Percentiles rank a stretch among this genome's conserved stretches.
Conservation (phyloP, 2,888 invertebrate genomes). For the Tupiocoris notatus region DNA sequence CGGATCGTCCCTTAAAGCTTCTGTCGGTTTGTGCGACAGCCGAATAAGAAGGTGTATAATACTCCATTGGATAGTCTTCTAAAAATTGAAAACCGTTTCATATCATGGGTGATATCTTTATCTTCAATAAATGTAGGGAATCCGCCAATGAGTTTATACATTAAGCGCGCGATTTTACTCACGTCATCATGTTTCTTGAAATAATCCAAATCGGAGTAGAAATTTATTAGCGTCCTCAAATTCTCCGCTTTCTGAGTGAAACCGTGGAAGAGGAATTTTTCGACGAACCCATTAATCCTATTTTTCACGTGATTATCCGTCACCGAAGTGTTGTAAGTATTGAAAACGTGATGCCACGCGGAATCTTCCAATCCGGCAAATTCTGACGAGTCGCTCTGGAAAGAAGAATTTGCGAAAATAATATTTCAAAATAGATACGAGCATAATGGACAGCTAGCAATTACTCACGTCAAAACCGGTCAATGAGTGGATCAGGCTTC, state of each 20-base stretch:
- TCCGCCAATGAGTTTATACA: too few species aligned
- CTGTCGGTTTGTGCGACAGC: constrained; percentile 44
- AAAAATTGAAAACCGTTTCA: background rate
- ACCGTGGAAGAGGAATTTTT: constrained; percentile 46
- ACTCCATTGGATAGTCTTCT: constrained; percentile 43
- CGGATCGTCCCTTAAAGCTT: constrained; percentile 39
- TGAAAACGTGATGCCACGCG: constrained; percentile 38
- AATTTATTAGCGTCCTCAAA: constrained; percentile 38
- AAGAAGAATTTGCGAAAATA: background rate
- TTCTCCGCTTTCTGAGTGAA: constrained; percentile 45
- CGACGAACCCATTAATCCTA: constrained; percentile 36
- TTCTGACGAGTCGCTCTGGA: constrained; percentile 32
- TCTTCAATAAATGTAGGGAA: background rate
- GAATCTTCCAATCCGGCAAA: constrained; percentile 40
- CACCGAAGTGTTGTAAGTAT: constrained; percentile 43
- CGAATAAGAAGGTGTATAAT: constrained; percentile 43
- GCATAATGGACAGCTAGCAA: background rate
- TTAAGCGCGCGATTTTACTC: too few species aligned
- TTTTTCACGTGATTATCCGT: constrained; percentile 36
- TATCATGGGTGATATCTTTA: background rate
- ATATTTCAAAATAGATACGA: background rate
- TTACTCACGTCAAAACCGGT: constrained; percentile 37
- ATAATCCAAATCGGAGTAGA: constrained; percentile 37
- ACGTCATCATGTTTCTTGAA: constrained; percentile 42
- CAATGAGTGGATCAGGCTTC: constrained; percentile 28